These are phyloP conservation scores for Lasiurus borealis DNA, from an alignment of 2,113 vertebrate genomes.

Conservation along the genomic window DNA sequence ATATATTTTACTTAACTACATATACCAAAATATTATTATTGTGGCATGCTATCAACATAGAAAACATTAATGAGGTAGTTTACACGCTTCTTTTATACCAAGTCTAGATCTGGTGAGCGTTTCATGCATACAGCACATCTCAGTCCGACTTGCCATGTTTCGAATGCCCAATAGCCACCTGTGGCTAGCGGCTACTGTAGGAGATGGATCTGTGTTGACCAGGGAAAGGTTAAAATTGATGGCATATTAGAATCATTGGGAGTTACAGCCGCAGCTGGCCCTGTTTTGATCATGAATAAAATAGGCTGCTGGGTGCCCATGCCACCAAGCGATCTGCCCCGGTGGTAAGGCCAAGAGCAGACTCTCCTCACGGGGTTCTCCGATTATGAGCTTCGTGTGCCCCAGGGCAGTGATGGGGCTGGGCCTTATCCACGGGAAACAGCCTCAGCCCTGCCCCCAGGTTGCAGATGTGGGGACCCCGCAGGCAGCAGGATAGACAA, in stretches of 20 bases:
- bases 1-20: too few species aligned
- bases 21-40: too few species aligned
- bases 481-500: accelerated
- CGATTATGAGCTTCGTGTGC: neutral
- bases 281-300: neutral
- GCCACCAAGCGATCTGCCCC: neutral
- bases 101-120: neutral
- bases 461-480: too few species aligned
- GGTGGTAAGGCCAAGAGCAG: neutral
- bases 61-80: neutral
- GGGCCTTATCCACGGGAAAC: neutral
- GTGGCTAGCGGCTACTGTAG: accelerated
- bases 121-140: neutral
- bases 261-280: neutral
- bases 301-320: accelerated
- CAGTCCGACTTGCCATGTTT: accelerated
- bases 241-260: neutral
- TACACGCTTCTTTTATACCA: neutral
- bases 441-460: neutral
- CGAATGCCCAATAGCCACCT: accelerated
- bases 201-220: neutral
- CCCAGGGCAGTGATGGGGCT: too few species aligned
- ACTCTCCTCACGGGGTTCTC: neutral
- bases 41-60: neutral
- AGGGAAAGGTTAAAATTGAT: accelerated